Evolutionary conservation across 2,113 vertebrate genomes (phyloP).

Genomic region (Butastur rufipennis): DNA sequence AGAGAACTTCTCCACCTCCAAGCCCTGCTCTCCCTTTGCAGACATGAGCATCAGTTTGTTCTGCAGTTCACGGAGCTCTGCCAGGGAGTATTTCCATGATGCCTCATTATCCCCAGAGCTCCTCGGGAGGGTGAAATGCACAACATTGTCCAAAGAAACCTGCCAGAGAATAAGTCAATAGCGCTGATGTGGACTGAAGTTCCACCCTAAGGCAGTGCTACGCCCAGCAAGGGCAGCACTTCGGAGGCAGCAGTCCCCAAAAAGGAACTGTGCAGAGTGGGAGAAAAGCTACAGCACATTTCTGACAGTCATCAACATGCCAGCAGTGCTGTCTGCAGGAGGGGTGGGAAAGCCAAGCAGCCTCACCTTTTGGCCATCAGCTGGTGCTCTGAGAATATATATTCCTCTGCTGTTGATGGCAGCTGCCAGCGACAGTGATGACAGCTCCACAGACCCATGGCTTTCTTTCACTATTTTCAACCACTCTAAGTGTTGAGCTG

Average conservation of each 20-base stretch:
- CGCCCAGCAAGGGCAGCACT: not conserved
- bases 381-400: constrained; percentile 80
- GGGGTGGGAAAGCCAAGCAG: not conserved
- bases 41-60: constrained; percentile 99
- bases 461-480: constrained; percentile 93
- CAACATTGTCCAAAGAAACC: constrained; percentile 80
- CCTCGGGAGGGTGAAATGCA: constrained; percentile 77
- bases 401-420: constrained; percentile 88
- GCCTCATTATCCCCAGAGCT: constrained; percentile 47
- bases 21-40: constrained; percentile 86
- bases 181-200: accelerated
- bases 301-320: accelerated
- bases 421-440: constrained; percentile 89
- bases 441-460: constrained; percentile 94
- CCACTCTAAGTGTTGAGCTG: constrained; percentile 90
- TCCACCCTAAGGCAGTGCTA: not conserved
- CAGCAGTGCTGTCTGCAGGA: not conserved
- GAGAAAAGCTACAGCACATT: not conserved
- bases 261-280: not conserved
- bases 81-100: constrained; percentile 76
- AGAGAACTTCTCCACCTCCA: constrained; percentile 88
- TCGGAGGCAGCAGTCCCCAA: not conserved
- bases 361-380: constrained; percentile 71
- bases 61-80: constrained; percentile 88
- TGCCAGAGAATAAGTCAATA: constrained; percentile 12